phyloP scores from a whole-genome alignment of 2,113 vertebrate genomes.

The Lophotis ruficrista region DNA sequence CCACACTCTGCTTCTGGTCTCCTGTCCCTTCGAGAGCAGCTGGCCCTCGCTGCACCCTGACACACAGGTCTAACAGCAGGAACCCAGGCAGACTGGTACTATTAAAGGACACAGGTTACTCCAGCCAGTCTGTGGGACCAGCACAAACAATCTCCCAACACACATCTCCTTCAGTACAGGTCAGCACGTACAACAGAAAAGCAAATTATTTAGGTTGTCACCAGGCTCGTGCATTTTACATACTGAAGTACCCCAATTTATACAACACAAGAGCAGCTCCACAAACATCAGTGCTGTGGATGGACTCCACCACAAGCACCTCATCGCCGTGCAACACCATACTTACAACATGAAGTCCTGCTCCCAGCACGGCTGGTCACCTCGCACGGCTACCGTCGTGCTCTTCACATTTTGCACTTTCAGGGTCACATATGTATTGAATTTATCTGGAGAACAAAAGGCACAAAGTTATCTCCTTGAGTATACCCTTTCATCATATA shows the following conservation, averaged over 20 bases:
- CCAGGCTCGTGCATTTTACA: neutral
- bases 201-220: neutral
- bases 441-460: slow-evolving; percentile 83
- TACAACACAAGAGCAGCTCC: neutral
- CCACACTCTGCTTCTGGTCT: too few species aligned
- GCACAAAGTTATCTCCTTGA: neutral
- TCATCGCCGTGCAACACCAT: neutral
- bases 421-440: slow-evolving; percentile 93
- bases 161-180: neutral
- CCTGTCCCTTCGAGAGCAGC: too few species aligned
- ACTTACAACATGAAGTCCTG: slow-evolving; percentile 99
- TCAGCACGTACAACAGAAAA: rapidly evolving
- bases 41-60: neutral
- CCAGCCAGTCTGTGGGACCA: rapidly evolving
- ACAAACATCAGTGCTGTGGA: neutral
- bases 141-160: neutral
- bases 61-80: neutral
- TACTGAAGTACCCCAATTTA: neutral
- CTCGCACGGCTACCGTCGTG: slow-evolving; percentile 89
- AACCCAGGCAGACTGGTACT: neutral
- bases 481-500: neutral
- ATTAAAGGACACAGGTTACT: neutral
- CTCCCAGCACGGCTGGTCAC: slow-evolving; percentile 92
- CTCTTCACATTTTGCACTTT: slow-evolving; percentile 99
- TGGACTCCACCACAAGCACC: neutral